Percentiles rank a stretch among this genome's conserved stretches.
Evolutionary conservation across 2,113 vertebrate species (phyloP).

Genomic region (Garra rufa): DNA sequence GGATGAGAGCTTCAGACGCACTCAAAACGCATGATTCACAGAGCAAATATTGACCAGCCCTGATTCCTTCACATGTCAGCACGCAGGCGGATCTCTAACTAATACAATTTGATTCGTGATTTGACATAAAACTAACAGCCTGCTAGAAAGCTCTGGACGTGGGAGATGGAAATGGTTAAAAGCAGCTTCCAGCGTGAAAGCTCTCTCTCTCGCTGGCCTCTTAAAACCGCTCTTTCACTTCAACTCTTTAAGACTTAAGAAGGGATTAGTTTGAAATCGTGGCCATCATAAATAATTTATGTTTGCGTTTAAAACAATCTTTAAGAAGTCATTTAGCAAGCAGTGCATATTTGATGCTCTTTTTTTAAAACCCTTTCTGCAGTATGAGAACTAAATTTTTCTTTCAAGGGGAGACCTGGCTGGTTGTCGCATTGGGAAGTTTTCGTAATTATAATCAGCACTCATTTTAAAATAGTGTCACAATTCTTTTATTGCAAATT

Average conservation of each 20-base stretch:
- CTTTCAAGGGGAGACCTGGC: background rate
- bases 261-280: constrained; percentile 18
- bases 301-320: constrained; percentile 26
- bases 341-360: background rate
- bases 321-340: constrained; percentile 9
- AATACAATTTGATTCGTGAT: constrained; percentile 4
- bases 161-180: background rate
- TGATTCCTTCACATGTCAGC: constrained; percentile 14
- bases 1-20: background rate
- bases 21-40: background rate
- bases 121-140: constrained; percentile 5
- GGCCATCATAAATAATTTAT: constrained; percentile 14
- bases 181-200: background rate
- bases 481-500: background rate
- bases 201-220: background rate
- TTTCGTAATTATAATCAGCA: background rate
- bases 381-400: background rate
- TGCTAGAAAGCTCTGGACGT: background rate
- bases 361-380: background rate
- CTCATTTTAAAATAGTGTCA: background rate
- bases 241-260: background rate
- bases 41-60: background rate
- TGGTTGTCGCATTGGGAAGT: background rate
- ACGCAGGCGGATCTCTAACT: background rate
- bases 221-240: background rate